phyloP scores from a whole-genome alignment of 2,888 invertebrate species.

The Microplitis manilae region DNA sequence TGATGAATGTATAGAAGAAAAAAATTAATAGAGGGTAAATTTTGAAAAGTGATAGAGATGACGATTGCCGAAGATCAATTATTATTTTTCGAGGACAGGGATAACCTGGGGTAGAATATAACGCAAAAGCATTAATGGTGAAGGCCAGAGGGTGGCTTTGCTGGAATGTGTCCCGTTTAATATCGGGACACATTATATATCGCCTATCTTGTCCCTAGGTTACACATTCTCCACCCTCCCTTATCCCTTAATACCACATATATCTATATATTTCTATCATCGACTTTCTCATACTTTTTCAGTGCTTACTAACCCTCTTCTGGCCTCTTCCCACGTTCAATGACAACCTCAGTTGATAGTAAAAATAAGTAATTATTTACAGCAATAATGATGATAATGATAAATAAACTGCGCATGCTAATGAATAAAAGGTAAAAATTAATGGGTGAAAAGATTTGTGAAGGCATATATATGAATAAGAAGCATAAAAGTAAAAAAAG shows the following conservation, averaged over 20 bases:
- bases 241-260: constrained; percentile 13
- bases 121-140: constrained; percentile 68
- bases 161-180: constrained; percentile 72
- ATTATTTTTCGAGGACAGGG: constrained; percentile 34
- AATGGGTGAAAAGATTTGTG: constrained; percentile 29
- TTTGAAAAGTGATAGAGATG: neutral
- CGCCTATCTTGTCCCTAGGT: constrained; percentile 68
- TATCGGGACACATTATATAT: constrained; percentile 72
- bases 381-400: neutral
- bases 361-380: constrained; percentile 12
- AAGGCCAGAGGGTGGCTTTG: constrained; percentile 67
- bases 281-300: constrained; percentile 36
- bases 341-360: constrained; percentile 3
- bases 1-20: no score
- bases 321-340: constrained; percentile 33
- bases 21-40: no score
- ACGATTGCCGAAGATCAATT: neutral
- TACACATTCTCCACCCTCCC: constrained; percentile 51
- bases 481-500: constrained; percentile 26
- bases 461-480: constrained; percentile 29
- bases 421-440: constrained; percentile 36
- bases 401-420: constrained; percentile 10
- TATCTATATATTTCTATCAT: constrained; percentile 28
- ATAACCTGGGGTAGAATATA: constrained; percentile 50
- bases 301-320: constrained; percentile 41